Evolutionary conservation across 1,140 invertebrate species (phyloP), one percentile per base, ranked within the genome.

Genomic region (Eriosoma lanigerum): DNA sequence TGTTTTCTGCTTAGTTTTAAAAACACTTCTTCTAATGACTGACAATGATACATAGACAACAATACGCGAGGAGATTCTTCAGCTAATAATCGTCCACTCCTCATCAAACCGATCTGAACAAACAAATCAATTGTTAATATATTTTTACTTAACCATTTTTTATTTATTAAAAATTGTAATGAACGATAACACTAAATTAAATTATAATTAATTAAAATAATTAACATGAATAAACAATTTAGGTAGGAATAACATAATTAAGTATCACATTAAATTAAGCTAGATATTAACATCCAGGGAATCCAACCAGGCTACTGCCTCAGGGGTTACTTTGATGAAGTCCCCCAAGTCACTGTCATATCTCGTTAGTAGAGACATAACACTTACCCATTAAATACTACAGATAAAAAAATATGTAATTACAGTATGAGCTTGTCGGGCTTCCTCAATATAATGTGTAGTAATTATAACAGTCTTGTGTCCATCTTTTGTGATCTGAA

Each of bases 401-500:
- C n/a, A 1, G 6, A 68, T 21, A 10, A 6, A 29, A 15, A 8
- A 12, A 12, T 21, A 54, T 82, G 46, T 83, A 89, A 89, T 90
- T 87, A 92, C 90, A 83, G 92, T 89, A 84, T 90, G 89, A 15
- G 95, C 96, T 86, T 98, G 95, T 82, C 95, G 90, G 3, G 96
- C 97, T 86, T 98, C 97, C 85, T 98, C 96, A 81, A 98, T 98
- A 84, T 98, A 98, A 88, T 98, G 96, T 15, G 97, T 98, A 1
- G 97, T 98, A 81, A 98, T 96, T 81, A 98, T 97, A 50, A 98
- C 94, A 13, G 96, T 98, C 26, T 93, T 96, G 81, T 90, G 90
- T n/a, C 93, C 91, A 83, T 91, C 92, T 85, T 92, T 92, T 0
- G 94, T 94, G 52, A 98, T 92, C 15, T 94, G 91, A 19, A 97